phyloP scores from a whole-genome alignment of 1,140 invertebrate genomes.

The Panagrolaimus sp. region DNA sequence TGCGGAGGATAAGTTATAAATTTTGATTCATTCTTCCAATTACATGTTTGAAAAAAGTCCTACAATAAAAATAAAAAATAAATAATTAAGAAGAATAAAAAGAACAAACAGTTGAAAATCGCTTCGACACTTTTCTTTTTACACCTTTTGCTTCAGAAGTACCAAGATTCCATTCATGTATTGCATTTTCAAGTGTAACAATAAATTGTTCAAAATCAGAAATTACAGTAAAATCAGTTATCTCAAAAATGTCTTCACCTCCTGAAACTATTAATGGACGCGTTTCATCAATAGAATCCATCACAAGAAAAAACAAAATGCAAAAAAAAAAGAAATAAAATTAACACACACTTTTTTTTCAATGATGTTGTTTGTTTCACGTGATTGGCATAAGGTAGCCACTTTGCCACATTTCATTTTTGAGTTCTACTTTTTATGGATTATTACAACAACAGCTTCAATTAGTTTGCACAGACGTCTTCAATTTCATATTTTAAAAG shows the following conservation, averaged over 20 bases:
- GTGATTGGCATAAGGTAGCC: no score
- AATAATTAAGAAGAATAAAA: background rate
- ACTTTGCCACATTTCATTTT: no score
- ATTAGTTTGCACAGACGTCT: no score
- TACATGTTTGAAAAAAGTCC: background rate
- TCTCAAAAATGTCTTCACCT: slow-evolving; percentile 17
- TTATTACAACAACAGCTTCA: no score
- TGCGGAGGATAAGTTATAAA: slow-evolving; percentile 4
- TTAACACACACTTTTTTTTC: no score
- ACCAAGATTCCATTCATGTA: slow-evolving; percentile 16
- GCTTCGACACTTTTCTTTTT: background rate
- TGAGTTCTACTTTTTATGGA: no score
- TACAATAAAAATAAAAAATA: background rate
- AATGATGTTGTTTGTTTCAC: no score
- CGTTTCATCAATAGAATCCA: slow-evolving; percentile 12
- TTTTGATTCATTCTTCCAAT: slow-evolving; percentile 11
- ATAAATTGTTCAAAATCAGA: slow-evolving; percentile 15
- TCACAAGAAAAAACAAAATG: background rate
- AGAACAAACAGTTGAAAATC: background rate
- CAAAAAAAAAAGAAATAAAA: no score
- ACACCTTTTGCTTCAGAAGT: background rate
- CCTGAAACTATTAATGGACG: background rate
- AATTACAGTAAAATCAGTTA: slow-evolving; percentile 18
- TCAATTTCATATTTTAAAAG: no score
- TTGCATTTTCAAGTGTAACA: slow-evolving; percentile 15